Evolutionary conservation across 2,797 vertebrate species (phyloP).

Genomic region (Eurystomus glaucurus): DNA sequence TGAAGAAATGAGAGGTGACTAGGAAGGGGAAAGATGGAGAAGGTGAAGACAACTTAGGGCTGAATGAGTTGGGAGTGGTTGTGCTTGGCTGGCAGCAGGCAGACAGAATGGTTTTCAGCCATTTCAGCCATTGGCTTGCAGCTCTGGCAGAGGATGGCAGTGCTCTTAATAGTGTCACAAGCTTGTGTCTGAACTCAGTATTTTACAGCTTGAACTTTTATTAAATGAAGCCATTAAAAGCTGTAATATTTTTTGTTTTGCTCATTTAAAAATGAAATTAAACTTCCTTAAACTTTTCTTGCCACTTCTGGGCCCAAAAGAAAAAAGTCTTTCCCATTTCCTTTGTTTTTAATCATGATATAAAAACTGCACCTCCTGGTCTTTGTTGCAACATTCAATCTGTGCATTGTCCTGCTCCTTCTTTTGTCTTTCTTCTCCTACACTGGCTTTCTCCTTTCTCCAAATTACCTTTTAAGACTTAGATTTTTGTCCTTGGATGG

Average conservation of each 20-base stretch:
- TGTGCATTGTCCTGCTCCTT: background rate
- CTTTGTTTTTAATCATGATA: background rate
- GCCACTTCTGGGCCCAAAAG: background rate
- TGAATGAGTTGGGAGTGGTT: background rate
- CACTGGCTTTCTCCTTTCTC: background rate
- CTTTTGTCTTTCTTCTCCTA: background rate
- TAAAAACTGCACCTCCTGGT: background rate
- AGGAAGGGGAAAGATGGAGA: background rate
- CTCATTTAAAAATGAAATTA: background rate
- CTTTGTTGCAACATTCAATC: background rate
- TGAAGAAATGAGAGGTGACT: background rate
- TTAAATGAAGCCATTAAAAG: background rate
- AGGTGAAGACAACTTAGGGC: background rate
- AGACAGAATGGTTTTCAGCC: background rate
- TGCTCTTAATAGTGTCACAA: background rate
- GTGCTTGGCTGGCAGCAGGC: background rate
- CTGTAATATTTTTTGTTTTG: background rate
- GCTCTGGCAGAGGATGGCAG: background rate
- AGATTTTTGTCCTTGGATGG: background rate
- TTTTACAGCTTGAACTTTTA: background rate
- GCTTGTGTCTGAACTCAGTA: background rate
- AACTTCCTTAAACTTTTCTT: background rate
- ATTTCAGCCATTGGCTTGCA: no score
- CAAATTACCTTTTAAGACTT: background rate
- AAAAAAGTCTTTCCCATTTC: background rate